Conservation (phyloP, 1,140 invertebrate genomes). For the Mamestra configurata region DNA sequence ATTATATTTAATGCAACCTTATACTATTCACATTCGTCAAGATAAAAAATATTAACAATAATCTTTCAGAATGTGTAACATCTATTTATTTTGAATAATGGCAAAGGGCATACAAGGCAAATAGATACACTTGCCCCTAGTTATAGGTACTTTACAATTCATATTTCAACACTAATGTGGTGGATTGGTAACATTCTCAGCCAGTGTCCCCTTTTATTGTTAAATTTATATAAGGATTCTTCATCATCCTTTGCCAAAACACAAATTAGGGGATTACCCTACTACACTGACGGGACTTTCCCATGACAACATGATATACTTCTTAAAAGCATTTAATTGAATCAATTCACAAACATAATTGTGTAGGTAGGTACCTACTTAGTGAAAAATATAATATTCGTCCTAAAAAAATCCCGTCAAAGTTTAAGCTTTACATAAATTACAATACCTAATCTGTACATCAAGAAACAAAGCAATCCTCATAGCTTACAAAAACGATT, state of each 20-base stretch:
- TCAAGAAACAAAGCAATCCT: conserved; percentile 15
- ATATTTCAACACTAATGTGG: neutral
- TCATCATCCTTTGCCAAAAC: neutral
- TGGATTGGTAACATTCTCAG: too few relatives aligned
- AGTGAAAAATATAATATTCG: conserved; percentile 2
- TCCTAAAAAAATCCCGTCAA: conserved; percentile 24
- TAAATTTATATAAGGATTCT: too few relatives aligned
- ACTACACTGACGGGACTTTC: conserved; percentile 15
- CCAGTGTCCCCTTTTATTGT: too few relatives aligned
- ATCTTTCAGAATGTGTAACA: conserved; percentile 20
- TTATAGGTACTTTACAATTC: neutral
- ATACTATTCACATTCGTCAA: conserved; percentile 54
- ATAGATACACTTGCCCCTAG: too few relatives aligned
- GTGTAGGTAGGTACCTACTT: too few relatives aligned
- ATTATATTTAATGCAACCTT: conserved; percentile 64
- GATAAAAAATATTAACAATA: conserved; percentile 64
- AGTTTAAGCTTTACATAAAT: neutral
- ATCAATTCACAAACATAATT: neutral
- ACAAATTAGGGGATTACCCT: neutral
- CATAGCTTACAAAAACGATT: conserved; percentile 3
- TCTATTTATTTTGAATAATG: neutral
- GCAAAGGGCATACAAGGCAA: neutral
- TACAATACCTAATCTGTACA: conserved; percentile 38
- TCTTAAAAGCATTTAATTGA: conserved; percentile 12
- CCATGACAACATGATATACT: conserved; percentile 6